These are phyloP conservation scores for Autographa pulchrina DNA, from an alignment of 2,888 invertebrate genomes.

Conservation along the genomic window DNA sequence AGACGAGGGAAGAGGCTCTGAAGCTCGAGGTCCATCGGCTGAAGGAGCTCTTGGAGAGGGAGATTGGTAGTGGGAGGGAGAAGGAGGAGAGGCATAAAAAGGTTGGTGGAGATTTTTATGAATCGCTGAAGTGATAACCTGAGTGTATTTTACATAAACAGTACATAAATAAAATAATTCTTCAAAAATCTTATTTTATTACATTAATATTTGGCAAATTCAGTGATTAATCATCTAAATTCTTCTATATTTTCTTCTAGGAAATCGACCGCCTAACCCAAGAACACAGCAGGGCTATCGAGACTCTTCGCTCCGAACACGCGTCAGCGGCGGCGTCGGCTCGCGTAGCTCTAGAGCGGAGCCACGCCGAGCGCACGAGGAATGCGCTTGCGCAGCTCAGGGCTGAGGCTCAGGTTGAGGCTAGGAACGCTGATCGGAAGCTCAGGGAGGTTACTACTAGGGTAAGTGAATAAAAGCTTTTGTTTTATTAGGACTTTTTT, in stretches of 20 bases:
- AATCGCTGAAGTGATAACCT: no score
- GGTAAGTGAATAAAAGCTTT: constrained; percentile 63
- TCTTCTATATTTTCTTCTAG: no score
- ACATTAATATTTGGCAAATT: no score
- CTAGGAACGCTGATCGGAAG: constrained; percentile 77
- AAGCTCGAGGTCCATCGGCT: constrained; percentile 82
- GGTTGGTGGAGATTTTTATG: constrained; percentile 65
- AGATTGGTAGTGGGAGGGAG: constrained; percentile 77
- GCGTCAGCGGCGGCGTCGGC: constrained; percentile 65
- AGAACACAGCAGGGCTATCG: constrained; percentile 73
- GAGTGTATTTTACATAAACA: no score
- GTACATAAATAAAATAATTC: no score
- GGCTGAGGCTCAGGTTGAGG: constrained; percentile 75
- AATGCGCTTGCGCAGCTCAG: constrained; percentile 77
- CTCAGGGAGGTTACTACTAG: constrained; percentile 77
- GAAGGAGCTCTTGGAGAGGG: constrained; percentile 85
- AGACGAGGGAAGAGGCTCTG: constrained; percentile 87
- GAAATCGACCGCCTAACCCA: constrained; percentile 73
- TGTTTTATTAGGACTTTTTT: background rate
- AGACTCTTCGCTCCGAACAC: constrained; percentile 71
- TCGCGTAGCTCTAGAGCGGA: constrained; percentile 73
- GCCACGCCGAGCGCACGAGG: constrained; percentile 79
- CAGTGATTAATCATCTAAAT: no score
- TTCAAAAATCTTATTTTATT: background rate
- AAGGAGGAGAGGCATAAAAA: constrained; percentile 77